These are phyloP conservation scores for Anarsia innoxiella DNA, from an alignment of 2,888 invertebrate species.

Conservation along the genomic window DNA sequence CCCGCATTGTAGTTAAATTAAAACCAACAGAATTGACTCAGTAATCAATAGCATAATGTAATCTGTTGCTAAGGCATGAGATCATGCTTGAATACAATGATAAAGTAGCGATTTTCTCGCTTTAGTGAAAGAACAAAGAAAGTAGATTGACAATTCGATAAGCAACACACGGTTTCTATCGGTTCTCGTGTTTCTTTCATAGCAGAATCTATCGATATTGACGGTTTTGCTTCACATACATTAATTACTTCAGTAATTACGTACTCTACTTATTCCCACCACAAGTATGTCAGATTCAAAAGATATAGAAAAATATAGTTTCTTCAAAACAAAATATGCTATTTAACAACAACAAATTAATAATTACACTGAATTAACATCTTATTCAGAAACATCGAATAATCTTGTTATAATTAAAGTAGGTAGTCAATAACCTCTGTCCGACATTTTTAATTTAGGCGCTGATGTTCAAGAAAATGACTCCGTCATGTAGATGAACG, in stretches of 20 bases:
- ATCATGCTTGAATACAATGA: background rate
- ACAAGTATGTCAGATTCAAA: too few relatives aligned
- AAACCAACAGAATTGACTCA: too few relatives aligned
- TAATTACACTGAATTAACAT: too few relatives aligned
- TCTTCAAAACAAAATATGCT: too few relatives aligned
- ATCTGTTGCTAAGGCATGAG: background rate
- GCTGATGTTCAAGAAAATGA: conserved; percentile 16
- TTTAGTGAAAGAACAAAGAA: conserved; percentile 22
- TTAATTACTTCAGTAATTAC: too few relatives aligned
- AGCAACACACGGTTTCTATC: conserved; percentile 32
- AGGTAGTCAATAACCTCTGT: conserved; percentile 10
- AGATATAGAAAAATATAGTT: too few relatives aligned
- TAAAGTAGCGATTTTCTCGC: background rate
- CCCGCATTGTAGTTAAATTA: too few relatives aligned
- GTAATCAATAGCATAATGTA: too few relatives aligned
- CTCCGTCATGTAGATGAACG: conserved; percentile 29
- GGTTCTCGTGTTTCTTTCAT: conserved; percentile 27
- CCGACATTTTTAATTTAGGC: conserved; percentile 5
- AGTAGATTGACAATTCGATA: conserved; percentile 14
- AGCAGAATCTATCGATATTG: conserved; percentile 31
- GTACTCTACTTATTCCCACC: too few relatives aligned
- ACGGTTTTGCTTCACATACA: conserved; percentile 49
- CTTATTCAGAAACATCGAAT: background rate
- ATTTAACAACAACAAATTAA: too few relatives aligned
- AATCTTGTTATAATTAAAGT: too few relatives aligned